Percentiles rank a stretch among this genome's conserved stretches.
Conservation (phyloP, 2,888 invertebrate species). For the Asteroscopus sphinx region DNA sequence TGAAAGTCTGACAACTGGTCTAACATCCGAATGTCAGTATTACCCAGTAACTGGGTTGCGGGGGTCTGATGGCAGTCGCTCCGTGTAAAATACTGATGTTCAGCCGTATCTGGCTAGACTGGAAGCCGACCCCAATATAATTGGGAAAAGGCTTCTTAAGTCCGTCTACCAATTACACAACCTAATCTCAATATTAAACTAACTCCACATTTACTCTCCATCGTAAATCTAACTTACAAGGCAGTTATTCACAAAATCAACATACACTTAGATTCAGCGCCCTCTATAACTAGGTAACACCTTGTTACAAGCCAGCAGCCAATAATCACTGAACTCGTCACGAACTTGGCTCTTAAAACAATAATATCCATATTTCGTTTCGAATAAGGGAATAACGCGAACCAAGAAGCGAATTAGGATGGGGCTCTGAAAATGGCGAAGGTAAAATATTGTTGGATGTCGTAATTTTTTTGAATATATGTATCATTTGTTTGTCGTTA, state of each 20-base stretch:
- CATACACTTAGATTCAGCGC: slow-evolving; percentile 41
- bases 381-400: slow-evolving; percentile 85
- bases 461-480: not conserved
- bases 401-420: slow-evolving; percentile 77
- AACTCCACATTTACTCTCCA: slow-evolving; percentile 13
- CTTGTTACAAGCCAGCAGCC: slow-evolving; percentile 59
- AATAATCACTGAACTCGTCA: slow-evolving; percentile 70
- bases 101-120: too few relatives aligned
- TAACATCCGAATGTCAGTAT: too few relatives aligned
- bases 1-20: too few relatives aligned
- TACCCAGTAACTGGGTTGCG: too few relatives aligned
- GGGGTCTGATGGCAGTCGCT: too few relatives aligned
- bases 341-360: slow-evolving; percentile 81
- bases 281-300: slow-evolving; percentile 43
- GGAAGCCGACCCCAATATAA: too few relatives aligned
- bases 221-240: slow-evolving; percentile 30
- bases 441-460: not conserved
- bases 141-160: too few relatives aligned
- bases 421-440: slow-evolving; percentile 67
- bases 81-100: too few relatives aligned
- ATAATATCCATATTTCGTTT: slow-evolving; percentile 87
- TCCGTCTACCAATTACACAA: slow-evolving; percentile 10
- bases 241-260: slow-evolving; percentile 54
- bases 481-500: too few relatives aligned
- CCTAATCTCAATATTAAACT: slow-evolving; percentile 44